Percentiles rank a stretch among this genome's conserved stretches.
Evolutionary conservation across 2,113 vertebrate species (phyloP).

Genomic region (Penelope pileata): DNA sequence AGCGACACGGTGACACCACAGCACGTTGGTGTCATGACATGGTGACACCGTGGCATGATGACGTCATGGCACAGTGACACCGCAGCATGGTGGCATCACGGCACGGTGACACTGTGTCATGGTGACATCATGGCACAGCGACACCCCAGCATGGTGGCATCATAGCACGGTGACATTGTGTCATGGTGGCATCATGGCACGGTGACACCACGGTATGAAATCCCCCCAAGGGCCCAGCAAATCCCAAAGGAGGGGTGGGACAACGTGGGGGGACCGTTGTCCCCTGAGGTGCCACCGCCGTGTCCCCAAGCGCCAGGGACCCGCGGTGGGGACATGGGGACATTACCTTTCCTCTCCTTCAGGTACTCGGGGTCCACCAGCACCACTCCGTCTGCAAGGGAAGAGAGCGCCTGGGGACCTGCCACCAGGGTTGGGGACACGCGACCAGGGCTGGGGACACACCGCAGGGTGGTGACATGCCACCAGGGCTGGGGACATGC

Average conservation of each 20-base stretch:
- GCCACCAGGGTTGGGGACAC: neutral
- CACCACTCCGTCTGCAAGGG: slow-evolving; percentile 89
- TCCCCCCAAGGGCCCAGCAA: neutral
- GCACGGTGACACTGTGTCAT: accelerated
- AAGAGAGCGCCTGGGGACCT: neutral
- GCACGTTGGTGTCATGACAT: neutral
- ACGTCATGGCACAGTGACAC: too few species aligned
- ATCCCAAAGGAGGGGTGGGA: accelerated
- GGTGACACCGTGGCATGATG: accelerated
- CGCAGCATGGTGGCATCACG: neutral
- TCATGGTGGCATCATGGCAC: neutral
- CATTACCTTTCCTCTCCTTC: slow-evolving; percentile 94
- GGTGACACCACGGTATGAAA: neutral
- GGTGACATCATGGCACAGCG: neutral
- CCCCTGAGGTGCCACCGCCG: neutral
- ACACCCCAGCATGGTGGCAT: accelerated
- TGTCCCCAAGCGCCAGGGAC: neutral
- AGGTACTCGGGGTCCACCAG: slow-evolving; percentile 95
- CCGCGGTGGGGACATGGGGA: neutral
- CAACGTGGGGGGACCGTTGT: accelerated
- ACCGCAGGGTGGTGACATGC: neutral
- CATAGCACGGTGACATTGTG: neutral
- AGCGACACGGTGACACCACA: too few species aligned
- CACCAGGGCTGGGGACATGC: neutral
- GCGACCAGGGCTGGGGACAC: too few species aligned